Conservation (phyloP, 2,113 vertebrate species). For the Dipodomys stephensi region DNA sequence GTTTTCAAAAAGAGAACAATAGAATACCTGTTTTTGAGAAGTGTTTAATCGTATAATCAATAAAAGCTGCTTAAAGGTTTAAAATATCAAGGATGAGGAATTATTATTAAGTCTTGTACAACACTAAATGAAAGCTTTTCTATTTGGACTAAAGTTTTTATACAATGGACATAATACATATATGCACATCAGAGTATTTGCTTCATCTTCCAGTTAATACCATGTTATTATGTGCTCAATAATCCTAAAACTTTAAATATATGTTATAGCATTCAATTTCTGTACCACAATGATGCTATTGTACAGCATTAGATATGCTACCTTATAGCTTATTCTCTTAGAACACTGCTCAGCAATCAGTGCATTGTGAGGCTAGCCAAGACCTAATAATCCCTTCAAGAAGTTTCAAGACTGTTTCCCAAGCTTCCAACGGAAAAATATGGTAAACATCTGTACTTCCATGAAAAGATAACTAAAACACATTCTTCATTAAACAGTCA, state of each 20-base stretch:
- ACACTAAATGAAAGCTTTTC: conserved; percentile 64
- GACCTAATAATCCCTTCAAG: background rate
- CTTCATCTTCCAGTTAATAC: conserved; percentile 24
- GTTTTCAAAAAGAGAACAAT: conserved; percentile 82
- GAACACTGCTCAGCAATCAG: background rate
- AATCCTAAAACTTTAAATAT: conserved; percentile 23
- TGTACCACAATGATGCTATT: background rate
- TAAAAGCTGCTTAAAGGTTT: conserved; percentile 86
- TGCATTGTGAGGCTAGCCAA: background rate
- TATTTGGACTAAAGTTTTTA: conserved; percentile 42
- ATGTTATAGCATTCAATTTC: background rate
- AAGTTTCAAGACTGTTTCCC: background rate
- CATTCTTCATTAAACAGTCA: background rate
- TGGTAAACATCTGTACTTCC: background rate
- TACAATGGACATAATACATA: background rate
- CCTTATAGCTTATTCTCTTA: background rate
- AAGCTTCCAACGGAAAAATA: background rate
- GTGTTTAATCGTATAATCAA: conserved; percentile 82
- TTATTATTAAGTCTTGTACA: conserved; percentile 56
- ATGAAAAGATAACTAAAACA: background rate
- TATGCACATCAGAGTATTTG: conserved; percentile 24
- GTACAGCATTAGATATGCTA: background rate
- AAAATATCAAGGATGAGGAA: conserved; percentile 79
- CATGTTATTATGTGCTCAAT: conserved; percentile 12
- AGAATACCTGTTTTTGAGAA: conserved; percentile 87